A percentile compares a stretch with the other conserved stretches of the same genome.
Evolutionary conservation across 2,797 vertebrate species (phyloP).

Genomic region (Decapterus maruadsi): DNA sequence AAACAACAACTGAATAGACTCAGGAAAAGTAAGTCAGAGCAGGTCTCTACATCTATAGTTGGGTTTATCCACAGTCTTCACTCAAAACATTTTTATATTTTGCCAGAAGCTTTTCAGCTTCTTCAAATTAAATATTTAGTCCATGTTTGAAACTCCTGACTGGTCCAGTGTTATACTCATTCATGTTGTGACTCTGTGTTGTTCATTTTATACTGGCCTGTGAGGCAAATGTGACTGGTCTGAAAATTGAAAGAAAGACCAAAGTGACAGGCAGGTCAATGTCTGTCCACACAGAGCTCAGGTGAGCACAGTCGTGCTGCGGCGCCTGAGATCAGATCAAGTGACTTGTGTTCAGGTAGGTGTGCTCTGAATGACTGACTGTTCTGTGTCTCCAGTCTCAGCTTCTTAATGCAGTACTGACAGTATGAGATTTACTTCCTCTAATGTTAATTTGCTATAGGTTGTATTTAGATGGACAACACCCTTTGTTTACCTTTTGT

Average conservation of each 20-base stretch:
- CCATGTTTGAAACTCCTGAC: not conserved
- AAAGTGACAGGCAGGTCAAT: not conserved
- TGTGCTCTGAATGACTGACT: not conserved
- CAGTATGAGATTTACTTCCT: not conserved
- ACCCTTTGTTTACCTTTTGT: not conserved
- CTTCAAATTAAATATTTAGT: not conserved
- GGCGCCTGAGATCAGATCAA: not conserved
- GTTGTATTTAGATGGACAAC: not conserved
- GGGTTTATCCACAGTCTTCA: not conserved
- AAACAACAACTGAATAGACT: not conserved
- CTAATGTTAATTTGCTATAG: not conserved
- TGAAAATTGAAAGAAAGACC: not conserved
- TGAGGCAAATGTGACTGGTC: no score
- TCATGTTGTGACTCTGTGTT: not conserved
- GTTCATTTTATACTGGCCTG: not conserved
- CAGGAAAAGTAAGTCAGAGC: not conserved
- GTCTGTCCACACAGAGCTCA: not conserved
- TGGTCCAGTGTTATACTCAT: not conserved
- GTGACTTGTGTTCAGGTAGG: slow-evolving; percentile 12
- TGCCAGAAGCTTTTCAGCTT: not conserved
- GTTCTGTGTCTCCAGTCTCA: not conserved
- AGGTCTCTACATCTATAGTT: not conserved
- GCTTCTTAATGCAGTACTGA: not conserved
- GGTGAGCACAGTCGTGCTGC: slow-evolving; percentile 3
- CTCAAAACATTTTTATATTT: not conserved